A percentile compares a stretch with the other conserved stretches of the same genome.
Conservation (phyloP, 1,140 invertebrate genomes). For the Zaprionus ghesquierei region DNA sequence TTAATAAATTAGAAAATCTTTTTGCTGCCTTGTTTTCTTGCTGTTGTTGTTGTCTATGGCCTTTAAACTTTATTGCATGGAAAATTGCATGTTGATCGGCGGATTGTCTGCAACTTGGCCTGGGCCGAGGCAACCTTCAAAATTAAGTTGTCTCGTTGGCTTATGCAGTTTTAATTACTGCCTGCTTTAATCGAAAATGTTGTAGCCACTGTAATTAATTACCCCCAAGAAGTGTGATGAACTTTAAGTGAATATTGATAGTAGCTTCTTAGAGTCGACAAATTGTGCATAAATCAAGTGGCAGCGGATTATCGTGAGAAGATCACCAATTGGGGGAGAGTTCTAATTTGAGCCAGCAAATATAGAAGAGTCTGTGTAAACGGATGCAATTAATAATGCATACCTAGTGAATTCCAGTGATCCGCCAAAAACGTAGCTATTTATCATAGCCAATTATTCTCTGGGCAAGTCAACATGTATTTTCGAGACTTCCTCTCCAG, state of each 20-base stretch:
- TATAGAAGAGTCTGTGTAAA: neutral
- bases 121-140: conserved; percentile 74
- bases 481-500: neutral
- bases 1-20: conserved; percentile 81
- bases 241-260: conserved; percentile 65
- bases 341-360: neutral
- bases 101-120: conserved; percentile 22
- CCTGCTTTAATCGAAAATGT: conserved; percentile 5
- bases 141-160: conserved; percentile 70
- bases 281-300: conserved; percentile 43
- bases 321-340: neutral
- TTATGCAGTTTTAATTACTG: conserved; percentile 65
- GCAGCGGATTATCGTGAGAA: conserved; percentile 28
- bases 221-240: conserved; percentile 63
- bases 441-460: conserved; percentile 11
- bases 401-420: neutral
- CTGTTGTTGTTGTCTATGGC: conserved; percentile 34
- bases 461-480: neutral
- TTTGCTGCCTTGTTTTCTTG: conserved; percentile 32
- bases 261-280: conserved; percentile 16
- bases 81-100: conserved; percentile 70
- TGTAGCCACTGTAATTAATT: conserved; percentile 59
- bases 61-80: conserved; percentile 73
- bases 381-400: too few relatives aligned
- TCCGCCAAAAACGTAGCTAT: neutral